phyloP scores from a whole-genome alignment of 1,140 invertebrate species.

The Drosophila seguyi region DNA sequence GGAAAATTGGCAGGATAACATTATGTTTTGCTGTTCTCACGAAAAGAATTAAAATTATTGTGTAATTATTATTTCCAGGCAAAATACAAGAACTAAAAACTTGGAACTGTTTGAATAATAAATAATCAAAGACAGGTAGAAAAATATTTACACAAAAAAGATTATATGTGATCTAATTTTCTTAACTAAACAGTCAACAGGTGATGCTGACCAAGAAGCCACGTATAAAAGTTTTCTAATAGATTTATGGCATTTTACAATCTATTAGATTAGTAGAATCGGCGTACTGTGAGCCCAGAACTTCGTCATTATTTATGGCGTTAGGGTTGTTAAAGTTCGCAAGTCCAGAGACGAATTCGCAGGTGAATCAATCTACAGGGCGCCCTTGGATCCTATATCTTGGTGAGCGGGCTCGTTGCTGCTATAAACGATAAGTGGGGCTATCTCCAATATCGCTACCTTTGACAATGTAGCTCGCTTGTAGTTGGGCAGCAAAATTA shows the following conservation, averaged over 20 bases:
- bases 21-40: too few species aligned
- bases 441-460: constrained; percentile 52
- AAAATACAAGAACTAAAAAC: not conserved
- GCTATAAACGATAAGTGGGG: constrained; percentile 39
- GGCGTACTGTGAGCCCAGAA: constrained; percentile 1
- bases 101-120: not conserved
- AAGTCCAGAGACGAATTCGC: constrained; percentile 17
- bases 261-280: constrained; percentile 11
- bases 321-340: constrained; percentile 22
- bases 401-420: constrained; percentile 9
- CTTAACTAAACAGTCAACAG: not conserved
- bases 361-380: constrained; percentile 13
- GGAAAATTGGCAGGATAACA: too few species aligned
- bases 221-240: constrained; percentile 12
- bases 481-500: constrained; percentile 41
- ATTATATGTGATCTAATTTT: not conserved
- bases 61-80: not conserved
- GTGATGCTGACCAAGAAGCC: constrained; percentile 32
- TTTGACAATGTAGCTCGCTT: constrained; percentile 39
- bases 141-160: not conserved
- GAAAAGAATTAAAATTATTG: not conserved
- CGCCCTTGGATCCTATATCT: constrained; percentile 16
- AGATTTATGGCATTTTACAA: constrained; percentile 27
- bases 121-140: not conserved
- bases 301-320: constrained; percentile 35